A percentile compares a stretch with the other conserved stretches of the same genome.
Evolutionary conservation across 37 sponge, comb jelly and placozoan genomes (phyloP).

Genomic region (Beroe ovata): DNA sequence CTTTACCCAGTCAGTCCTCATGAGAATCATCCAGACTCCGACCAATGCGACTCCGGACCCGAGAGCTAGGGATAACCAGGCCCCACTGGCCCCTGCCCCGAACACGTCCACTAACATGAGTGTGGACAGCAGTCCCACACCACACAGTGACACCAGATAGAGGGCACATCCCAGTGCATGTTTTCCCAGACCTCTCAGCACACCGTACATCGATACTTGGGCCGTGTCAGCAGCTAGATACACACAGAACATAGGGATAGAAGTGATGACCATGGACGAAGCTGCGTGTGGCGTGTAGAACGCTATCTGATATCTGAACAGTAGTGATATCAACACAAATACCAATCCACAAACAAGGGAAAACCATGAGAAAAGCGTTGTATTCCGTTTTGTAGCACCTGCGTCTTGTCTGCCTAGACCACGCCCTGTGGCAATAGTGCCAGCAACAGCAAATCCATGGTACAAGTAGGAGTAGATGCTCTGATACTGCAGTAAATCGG

Average conservation of each 20-base stretch:
- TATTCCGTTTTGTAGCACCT: background rate
- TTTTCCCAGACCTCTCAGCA: conserved; percentile 42
- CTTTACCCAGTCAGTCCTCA: conserved; percentile 23
- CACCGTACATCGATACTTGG: conserved; percentile 10
- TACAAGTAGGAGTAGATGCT: conserved; percentile 18
- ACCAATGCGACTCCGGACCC: background rate
- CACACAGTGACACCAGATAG: conserved; percentile 9
- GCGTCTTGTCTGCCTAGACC: conserved; percentile 4
- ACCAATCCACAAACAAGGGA: background rate
- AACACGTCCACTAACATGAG: background rate
- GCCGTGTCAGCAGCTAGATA: conserved; percentile 8
- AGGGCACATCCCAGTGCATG: background rate
- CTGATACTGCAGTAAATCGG: conserved; percentile 20
- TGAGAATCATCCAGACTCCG: background rate
- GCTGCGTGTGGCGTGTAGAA: background rate
- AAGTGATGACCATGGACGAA: background rate
- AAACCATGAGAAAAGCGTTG: conserved; percentile 14
- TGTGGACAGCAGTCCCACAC: background rate
- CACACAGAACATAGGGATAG: conserved; percentile 4
- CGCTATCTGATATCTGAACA: conserved; percentile 13
- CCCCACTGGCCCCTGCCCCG: background rate
- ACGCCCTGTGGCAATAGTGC: conserved; percentile 18
- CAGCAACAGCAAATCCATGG: conserved; percentile 49
- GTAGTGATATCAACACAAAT: background rate
- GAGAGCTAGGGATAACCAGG: conserved; percentile 15